Evolutionary conservation across 2,797 vertebrate genomes (phyloP), one percentile per base, ranked within the genome.

Genomic region (Bradypodion pumilum): DNA sequence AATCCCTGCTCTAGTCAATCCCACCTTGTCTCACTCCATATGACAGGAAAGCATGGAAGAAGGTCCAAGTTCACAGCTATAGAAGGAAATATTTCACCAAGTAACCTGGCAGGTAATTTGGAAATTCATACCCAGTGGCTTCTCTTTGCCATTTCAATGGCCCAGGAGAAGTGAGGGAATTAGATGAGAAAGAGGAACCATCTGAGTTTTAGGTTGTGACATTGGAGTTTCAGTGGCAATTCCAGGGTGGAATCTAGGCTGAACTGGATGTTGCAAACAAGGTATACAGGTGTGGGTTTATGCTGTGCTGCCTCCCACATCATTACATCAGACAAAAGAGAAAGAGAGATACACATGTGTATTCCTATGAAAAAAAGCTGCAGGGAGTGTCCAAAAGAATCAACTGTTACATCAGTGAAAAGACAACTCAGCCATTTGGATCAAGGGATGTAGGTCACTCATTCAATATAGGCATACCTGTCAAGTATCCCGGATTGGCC

Each of bases 341-440:
- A 25, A 42, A 25, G 63, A 65, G 13, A 19, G 59, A 37, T 15
- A 75, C 21, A 52, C 6, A 44, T 9, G 13, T 32, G 21, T 23
- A 6, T 46, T 80, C 69, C 83, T 72, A 21, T 35, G 62, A 35
- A 74, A 85, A 62, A 19, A 32, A 85, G 59, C 42, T 74, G 37
- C 69, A 65, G 56, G 12, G 46, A 79, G 32, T 72, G 25, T 44
- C 52, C 52, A 60, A 80, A 56, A 72, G 62, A 68, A 59, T 59
- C 65, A 70, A 9, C 27, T 44, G 63, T 76, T 60, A 63, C 84
- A 72, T 77, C 73, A 85, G 4, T 16, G 19, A 77, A 68, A 69
- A 70, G 84, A 76, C 42, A 74, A 6, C 59, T 74, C 83, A 84
- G 83, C 76, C 74, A 52, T 52, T 60, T 62, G 42, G 27, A 74